These are phyloP conservation scores for Rissa tridactyla DNA, from an alignment of 2,113 vertebrate species.

Conservation along the genomic window DNA sequence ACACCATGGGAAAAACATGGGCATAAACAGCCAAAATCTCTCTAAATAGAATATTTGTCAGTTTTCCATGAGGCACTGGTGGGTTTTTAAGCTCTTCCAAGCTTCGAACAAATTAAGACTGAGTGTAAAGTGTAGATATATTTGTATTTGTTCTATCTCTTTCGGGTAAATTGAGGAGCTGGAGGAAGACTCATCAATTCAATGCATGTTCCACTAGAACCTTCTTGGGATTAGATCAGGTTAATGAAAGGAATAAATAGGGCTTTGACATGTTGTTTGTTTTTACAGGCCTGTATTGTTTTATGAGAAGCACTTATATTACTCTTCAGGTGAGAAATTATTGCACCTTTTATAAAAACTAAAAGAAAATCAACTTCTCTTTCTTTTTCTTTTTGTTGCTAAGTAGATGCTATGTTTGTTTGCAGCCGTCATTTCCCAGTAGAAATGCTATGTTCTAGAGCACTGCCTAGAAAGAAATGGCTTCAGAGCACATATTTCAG, in stretches of 20 bases:
- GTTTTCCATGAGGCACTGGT: slow-evolving; percentile 32
- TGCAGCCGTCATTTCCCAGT: slow-evolving; percentile 33
- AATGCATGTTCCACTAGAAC: slow-evolving; percentile 34
- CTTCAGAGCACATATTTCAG: slow-evolving; percentile 6
- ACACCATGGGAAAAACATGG: not conserved
- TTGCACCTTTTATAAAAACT: slow-evolving; percentile 48
- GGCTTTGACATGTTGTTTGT: slow-evolving; percentile 45
- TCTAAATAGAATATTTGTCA: slow-evolving; percentile 56
- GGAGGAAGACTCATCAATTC: slow-evolving; percentile 22
- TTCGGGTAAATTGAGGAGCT: not conserved
- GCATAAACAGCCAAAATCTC: not conserved
- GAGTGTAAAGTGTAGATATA: slow-evolving; percentile 5
- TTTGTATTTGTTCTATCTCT: slow-evolving; percentile 34
- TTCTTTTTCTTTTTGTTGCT: slow-evolving; percentile 51
- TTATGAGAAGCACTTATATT: slow-evolving; percentile 61
- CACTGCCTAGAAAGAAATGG: slow-evolving; percentile 36
- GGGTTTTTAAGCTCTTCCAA: slow-evolving; percentile 52
- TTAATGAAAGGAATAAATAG: slow-evolving; percentile 70
- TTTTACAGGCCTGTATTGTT: slow-evolving; percentile 62
- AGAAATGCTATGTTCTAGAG: slow-evolving; percentile 37
- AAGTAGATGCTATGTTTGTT: slow-evolving; percentile 57
- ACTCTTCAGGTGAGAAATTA: slow-evolving; percentile 48
- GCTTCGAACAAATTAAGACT: slow-evolving; percentile 55
- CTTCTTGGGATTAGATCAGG: slow-evolving; percentile 51
- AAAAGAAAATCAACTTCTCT: slow-evolving; percentile 32